Conservation (phyloP, 2,888 invertebrate genomes). For the Orchestes rusci region DNA sequence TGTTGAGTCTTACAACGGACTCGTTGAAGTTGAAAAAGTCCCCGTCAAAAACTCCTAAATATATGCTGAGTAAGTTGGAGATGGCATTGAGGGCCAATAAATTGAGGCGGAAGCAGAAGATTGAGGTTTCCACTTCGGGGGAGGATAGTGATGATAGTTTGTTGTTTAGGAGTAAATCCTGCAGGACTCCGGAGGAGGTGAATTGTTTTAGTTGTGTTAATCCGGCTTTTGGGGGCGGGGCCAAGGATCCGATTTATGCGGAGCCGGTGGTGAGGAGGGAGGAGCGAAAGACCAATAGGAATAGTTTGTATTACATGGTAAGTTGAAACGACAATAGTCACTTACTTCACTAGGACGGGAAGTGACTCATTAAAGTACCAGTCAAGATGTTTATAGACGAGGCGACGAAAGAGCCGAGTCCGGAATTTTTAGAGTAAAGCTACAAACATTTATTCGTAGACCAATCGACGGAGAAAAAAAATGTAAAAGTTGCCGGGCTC, state of each 20-base stretch:
- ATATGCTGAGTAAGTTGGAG: constrained; percentile 60
- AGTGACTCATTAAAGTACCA: no score
- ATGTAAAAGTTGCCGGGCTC: no score
- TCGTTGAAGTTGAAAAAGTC: constrained; percentile 23
- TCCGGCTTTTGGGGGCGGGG: constrained; percentile 31
- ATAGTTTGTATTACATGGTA: constrained; percentile 48
- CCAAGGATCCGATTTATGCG: constrained; percentile 55
- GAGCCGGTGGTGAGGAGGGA: constrained; percentile 47
- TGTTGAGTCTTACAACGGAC: constrained; percentile 18
- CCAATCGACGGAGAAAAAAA: no score
- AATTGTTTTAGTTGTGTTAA: constrained; percentile 39
- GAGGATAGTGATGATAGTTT: constrained; percentile 40
- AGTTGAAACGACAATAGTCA: constrained; percentile 27
- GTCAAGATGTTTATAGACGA: no score
- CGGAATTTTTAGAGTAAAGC: no score
- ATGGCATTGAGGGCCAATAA: constrained; percentile 50
- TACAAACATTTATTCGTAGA: no score
- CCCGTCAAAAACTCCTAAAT: constrained; percentile 47
- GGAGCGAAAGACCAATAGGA: constrained; percentile 27
- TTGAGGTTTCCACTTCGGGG: constrained; percentile 35
- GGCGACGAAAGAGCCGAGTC: no score
- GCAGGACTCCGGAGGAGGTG: constrained; percentile 30
- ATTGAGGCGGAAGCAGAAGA: constrained; percentile 33
- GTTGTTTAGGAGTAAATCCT: constrained; percentile 32
- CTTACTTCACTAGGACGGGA: no score